Evolutionary conservation across 2,888 invertebrate species (phyloP), one percentile per base, ranked within the genome.

Genomic region (Meiosimyza platycephala): DNA sequence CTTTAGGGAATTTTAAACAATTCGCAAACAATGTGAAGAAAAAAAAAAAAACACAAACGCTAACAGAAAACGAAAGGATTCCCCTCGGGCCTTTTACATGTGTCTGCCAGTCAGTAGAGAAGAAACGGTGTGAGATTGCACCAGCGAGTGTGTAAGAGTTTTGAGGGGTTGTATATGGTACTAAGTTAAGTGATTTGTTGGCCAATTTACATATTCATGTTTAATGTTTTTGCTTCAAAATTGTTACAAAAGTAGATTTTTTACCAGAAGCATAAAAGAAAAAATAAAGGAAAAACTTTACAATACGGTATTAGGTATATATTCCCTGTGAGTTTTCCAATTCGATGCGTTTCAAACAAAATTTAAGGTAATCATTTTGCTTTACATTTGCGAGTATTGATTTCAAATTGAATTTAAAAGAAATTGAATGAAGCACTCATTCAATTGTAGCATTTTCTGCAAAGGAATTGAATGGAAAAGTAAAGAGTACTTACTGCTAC

Each of bases 171-270:
- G 63, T 28, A 55, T 28, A 60, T 51, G 51, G 51, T 33, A 52
- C 50, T 22, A 50, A 59, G 68, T 59, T 70, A 80, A 83, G 84
- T 84, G 84, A 84, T 84, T 84, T 84, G 82, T 84, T 82, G 81
- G 80, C 80, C 78, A 84, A 84, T 84, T 84, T 84, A 80, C 84
- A 84, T 84, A 81, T 78, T 77, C 79, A 77, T 78, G 75, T 76
- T 75, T 75, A 75, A 74, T 77, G 70, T 74, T 74, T 73, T 72
- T 74, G 71, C 68, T 68, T 73, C 63, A 69, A 72, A 68, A 63
- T 62, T 40, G 28, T 28, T 18, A 15, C 16, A 62, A 62, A 62
- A 40, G 51, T 28, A 59, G 50, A 50, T 48, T 57, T 68, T 68
- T 59, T 47, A 62, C 52, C 50, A 48, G 64, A 28, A 71, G 50